These are phyloP conservation scores for Stenoptilia bipunctidactyla DNA, from an alignment of 2,888 invertebrate genomes.

Conservation along the genomic window DNA sequence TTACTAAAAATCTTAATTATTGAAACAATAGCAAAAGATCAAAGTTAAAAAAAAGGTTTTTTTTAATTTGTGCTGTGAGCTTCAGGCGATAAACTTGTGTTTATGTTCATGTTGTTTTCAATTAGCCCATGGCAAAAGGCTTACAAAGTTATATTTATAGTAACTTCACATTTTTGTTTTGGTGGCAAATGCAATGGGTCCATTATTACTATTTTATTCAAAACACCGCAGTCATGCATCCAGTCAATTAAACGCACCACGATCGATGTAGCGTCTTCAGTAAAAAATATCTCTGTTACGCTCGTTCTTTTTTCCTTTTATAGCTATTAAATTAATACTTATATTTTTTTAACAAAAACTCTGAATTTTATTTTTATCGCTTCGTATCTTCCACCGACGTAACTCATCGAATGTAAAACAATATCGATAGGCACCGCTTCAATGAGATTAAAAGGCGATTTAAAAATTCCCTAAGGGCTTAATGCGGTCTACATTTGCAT, in stretches of 20 bases:
- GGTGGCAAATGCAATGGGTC: slow-evolving; percentile 39
- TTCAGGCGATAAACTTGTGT: too few species aligned
- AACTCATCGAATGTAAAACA: slow-evolving; percentile 56
- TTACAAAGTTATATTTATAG: too few species aligned
- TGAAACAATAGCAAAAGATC: slow-evolving; percentile 11
- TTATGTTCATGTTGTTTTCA: too few species aligned
- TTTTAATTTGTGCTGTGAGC: too few species aligned
- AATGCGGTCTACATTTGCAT: slow-evolving; percentile 37
- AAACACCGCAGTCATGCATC: slow-evolving; percentile 53
- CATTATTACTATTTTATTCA: slow-evolving; percentile 47
- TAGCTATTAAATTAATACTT: slow-evolving; percentile 55
- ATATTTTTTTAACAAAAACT: slow-evolving; percentile 42
- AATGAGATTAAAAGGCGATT: slow-evolving; percentile 47
- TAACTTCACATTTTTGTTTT: too few species aligned
- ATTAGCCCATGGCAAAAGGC: too few species aligned
- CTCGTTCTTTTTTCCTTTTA: slow-evolving; percentile 43
- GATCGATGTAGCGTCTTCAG: slow-evolving; percentile 41
- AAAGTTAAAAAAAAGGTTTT: too few species aligned
- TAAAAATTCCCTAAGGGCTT: slow-evolving; percentile 37
- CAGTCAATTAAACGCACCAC: slow-evolving; percentile 50
- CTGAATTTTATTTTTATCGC: slow-evolving; percentile 41
- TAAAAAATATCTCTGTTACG: slow-evolving; percentile 42
- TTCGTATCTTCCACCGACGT: slow-evolving; percentile 33
- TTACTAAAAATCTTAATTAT: slow-evolving; percentile 8
- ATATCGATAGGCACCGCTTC: slow-evolving; percentile 53